These are phyloP conservation scores for Phyto melanocephala DNA, from an alignment of 2,888 invertebrate genomes.

Conservation along the genomic window DNA sequence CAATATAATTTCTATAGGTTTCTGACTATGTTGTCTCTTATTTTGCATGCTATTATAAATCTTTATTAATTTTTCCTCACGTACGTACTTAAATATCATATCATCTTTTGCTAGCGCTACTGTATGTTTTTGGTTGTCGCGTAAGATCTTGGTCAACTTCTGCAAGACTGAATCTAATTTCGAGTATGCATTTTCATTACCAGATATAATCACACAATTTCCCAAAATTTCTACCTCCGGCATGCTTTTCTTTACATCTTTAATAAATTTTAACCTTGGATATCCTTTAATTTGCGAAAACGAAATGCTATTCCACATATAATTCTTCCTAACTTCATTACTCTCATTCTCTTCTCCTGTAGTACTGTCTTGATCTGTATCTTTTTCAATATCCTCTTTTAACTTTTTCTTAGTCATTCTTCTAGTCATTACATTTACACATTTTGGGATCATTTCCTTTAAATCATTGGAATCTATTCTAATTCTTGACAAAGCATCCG, in stretches of 20 bases:
- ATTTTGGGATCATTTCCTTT: no score
- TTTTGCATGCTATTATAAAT: background rate
- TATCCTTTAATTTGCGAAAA: background rate
- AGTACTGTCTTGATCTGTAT: no score
- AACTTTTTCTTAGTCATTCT: no score
- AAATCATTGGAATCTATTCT: background rate
- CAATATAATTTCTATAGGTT: background rate
- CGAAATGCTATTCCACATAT: background rate
- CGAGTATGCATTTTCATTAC: background rate
- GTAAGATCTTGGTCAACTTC: background rate
- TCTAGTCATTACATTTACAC: no score
- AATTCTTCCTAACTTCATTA: background rate
- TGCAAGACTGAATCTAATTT: background rate
- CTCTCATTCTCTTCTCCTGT: no score
- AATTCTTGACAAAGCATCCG: background rate
- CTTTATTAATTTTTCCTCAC: background rate
- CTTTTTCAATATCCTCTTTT: no score
- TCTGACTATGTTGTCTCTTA: background rate
- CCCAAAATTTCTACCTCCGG: background rate
- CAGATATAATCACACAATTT: background rate
- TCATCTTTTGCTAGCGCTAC: background rate
- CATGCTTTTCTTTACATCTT: background rate
- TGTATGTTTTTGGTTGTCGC: background rate
- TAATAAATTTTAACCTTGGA: background rate
- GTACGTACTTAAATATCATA: background rate